These are phyloP conservation scores for Aptenodytes forsteri DNA, from an alignment of 2,113 vertebrate genomes.

Conservation along the genomic window DNA sequence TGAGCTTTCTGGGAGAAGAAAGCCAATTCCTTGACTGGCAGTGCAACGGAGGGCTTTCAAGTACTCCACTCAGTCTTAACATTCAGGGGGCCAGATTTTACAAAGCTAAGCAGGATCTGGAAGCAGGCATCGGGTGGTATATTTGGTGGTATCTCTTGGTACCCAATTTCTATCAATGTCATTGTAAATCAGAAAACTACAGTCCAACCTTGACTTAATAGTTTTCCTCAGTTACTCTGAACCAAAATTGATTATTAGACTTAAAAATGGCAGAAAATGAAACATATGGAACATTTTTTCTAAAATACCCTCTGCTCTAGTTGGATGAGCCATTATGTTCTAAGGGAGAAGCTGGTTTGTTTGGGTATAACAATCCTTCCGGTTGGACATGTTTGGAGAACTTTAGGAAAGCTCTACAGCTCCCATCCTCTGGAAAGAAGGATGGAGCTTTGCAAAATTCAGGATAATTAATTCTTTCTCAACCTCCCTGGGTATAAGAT, in stretches of 20 bases:
- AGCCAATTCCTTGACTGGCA: background rate
- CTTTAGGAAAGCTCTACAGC: background rate
- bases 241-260: background rate
- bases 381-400: background rate
- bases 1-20: background rate
- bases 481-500: background rate
- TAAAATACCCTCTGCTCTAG: background rate
- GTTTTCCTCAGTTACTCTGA: background rate
- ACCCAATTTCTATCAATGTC: background rate
- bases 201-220: background rate
- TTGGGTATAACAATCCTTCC: background rate
- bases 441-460: background rate
- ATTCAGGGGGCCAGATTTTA: background rate
- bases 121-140: background rate
- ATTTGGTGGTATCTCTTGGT: background rate
- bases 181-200: background rate
- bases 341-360: background rate
- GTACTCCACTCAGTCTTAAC: background rate
- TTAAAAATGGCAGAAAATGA: background rate
- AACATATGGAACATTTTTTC: background rate
- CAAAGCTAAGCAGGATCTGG: background rate
- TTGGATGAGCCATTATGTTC: background rate
- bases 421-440: background rate
- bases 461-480: background rate
- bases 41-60: background rate